Evolutionary conservation across 2,797 vertebrate species (phyloP), one percentile per base, ranked within the genome.

Genomic region (Pseudochirops corinnae): DNA sequence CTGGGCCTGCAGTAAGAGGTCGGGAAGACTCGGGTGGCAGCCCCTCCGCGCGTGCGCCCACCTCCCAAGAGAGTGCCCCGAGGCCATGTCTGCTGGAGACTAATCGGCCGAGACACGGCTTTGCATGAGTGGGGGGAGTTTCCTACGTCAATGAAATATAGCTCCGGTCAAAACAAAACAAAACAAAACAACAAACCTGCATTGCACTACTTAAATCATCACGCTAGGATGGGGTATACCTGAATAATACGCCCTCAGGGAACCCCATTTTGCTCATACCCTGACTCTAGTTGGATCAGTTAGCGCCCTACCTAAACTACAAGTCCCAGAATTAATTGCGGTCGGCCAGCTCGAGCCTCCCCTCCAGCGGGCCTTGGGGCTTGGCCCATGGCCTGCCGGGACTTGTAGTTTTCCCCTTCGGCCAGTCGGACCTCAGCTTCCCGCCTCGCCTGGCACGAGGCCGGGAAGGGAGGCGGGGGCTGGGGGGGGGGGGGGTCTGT

Each of bases 391-490:
- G 93, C 93, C 55, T 67, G 93, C 92, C 67, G 95, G 95, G 92
- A 92, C 39, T 18, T 31, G 90, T 57, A 95, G 97, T 95, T 55
- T 12, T 12, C 28, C 33, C 2, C 9, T 11, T 9, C 0, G 6
- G 11, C n/a, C 18, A 10, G 53, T 52, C n/a, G 2, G 67, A 5
- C 46, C 14, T 3, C 90, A 1, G 92, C 90, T 55, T 90, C 11
- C 94, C 92, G 92, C 94, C 74, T 92, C 94, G 91, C 94, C 95
- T 18, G 97, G 91, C 55, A 18, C 9, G 90, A 94, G 87, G 90
- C 93, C 39, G 0, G 33, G 62, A 18, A 9, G 13, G 55, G 5
- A 18, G 29, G 21, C 21, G 21, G 56, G 18, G 5, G 56, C 18
- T 0, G 56, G 24, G 21, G 56, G 4, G 16, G 21, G 21, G 55